Evolutionary conservation across 2,797 vertebrate species (phyloP), one percentile per base, ranked within the genome.

Genomic region (Sebastes cheni): DNA sequence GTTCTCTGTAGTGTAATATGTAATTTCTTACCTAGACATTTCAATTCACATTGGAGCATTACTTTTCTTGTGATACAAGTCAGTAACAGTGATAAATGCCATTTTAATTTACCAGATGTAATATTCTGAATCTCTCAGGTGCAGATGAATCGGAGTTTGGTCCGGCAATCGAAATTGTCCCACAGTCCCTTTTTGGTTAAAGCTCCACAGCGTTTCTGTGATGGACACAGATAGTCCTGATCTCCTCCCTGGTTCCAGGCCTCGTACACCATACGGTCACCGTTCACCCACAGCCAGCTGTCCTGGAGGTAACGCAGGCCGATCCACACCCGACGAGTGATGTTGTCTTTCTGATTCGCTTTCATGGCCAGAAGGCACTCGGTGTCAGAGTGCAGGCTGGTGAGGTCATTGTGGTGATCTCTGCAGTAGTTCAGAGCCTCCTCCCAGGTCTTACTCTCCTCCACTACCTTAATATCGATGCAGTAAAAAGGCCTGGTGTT

Each of bases 221-320:
- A 6, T 27, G 88, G 88, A 87, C 80, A 92, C 62, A 14, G 71
- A 20, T 64, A 54, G 30, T 83, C 70, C 64, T 70, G 69, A 55
- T 34, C 52, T 42, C 9, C 64, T 71, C 1, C 1, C 18, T 66
- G 1, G 1, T 14, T 6, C 87, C 80, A 90, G 64, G 8, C 73
- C 10, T 70, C 0, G 3, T 83, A 86, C 11, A 1, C 13, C 64
- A 90, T 5, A 25, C 22, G 56, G 52, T 80, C 65, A 0, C 66
- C 20, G 25, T 71, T 80, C 64, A 88, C 66, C 94, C 93, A 95
- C 72, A 84, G 8, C 93, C 94, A 94, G 4, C 3, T 1, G 58
- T 82, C 77, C 13, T 1, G 80, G 2, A 93, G 71, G 79, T 79
- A 93, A n/a, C 77, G 81, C 72, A 94, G 80, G 3, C 93, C 89